Evolutionary conservation across 2,113 vertebrate species (phyloP), one percentile per base, ranked within the genome.

Genomic region (Scolopax mira): DNA sequence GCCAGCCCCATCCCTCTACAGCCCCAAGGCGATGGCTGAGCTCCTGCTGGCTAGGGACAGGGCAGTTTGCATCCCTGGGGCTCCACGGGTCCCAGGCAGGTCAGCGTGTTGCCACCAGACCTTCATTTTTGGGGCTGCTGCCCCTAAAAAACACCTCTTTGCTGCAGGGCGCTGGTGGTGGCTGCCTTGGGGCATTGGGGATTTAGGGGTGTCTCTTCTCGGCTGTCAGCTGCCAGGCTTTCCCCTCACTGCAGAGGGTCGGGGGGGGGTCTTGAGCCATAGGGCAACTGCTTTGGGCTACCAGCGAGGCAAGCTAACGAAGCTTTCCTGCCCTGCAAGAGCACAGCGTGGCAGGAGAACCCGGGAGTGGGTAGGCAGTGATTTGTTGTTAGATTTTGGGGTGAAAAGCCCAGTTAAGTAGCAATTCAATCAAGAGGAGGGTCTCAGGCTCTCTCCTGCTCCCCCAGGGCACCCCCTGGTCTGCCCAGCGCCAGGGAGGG

Each of bases 281-380:
- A 42, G 14, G 17, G 27, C 8, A 25, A 6, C 33, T 21, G 10
- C 33, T 42, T 3, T 12, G 28, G 46, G 33, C 37, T 71, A 5
- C 24, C 41, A 31, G 16, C 13, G 46, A 44, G 60, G 62, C 5
- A 25, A 8, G 35, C 30, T 6, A 80, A 61, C 0, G 8, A 57
- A 64, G 42, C 37, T 48, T 21, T 80, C 18, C 25, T 58, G 46
- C 13, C 31, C n/a, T 9, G 31, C 30, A 18, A 66, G 66, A 49
- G 5, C 4, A 37, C 11, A 2, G 22, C n/a, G 2, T 0, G 0
- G 12, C 3, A 0, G 61, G 54, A 13, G 4, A 51, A 35, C n/a
- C 52, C 3, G 2, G 17, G 62, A n/a, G 44, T 2, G 33, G 25
- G 22, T 39, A n/a, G 64, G 51, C 5, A 3, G 31, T 10, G 61